Base-by-base conservation (phyloP, 2,888 invertebrate species). In the Acronicta psi region DNA sequence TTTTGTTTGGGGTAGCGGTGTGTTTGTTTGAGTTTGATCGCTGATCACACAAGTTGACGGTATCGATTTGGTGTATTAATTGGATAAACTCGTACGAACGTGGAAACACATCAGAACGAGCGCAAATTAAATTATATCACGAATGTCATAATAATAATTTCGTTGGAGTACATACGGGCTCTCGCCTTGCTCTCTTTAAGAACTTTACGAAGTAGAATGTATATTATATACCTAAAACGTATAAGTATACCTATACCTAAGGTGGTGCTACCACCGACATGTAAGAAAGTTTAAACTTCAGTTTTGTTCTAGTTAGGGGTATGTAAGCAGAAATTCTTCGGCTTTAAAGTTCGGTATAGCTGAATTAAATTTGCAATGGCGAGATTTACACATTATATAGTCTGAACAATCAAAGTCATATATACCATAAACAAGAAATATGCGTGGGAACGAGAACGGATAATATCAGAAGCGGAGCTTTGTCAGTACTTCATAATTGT, bases 1-100 rank as follows among this genome's bases (percentile, higher is more conserved):
- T 70, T 69, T 68, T 65, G 54, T 70, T 59, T 70, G 37, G 14
- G 16, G 34, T 38, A 4, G 45, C 36, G 36, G 18, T 59, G 50
- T 68, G 59, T 70, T 67, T 70, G 58, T 57, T 52, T 42, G 36
- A 29, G 40, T 43, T 34, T 41, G 29, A 55, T 41, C 31, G 31
- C 46, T 69, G 69, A 43, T 62, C 25, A 56, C 51, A 63, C 37
- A 57, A 42, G 45, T 50, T 57, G 29, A 53, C 49, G 45, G 14
- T n/a, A 45, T 69, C 58, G 34, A 57, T 69, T 63, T 50, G 20
- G 41, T 34, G 2, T 42, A 58, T 18, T 18, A 18, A 58, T 16
- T 50, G 58, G 18, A 67, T 59, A 49, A 45, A 36, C 38, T 23
- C 34, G 20, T 18, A 40, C 20, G 20, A 46, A 46, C 40, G 18